A percentile compares a stretch with the other conserved stretches of the same genome.
Evolutionary conservation across 2,888 invertebrate species (phyloP).

Genomic region (Timandra comae): DNA sequence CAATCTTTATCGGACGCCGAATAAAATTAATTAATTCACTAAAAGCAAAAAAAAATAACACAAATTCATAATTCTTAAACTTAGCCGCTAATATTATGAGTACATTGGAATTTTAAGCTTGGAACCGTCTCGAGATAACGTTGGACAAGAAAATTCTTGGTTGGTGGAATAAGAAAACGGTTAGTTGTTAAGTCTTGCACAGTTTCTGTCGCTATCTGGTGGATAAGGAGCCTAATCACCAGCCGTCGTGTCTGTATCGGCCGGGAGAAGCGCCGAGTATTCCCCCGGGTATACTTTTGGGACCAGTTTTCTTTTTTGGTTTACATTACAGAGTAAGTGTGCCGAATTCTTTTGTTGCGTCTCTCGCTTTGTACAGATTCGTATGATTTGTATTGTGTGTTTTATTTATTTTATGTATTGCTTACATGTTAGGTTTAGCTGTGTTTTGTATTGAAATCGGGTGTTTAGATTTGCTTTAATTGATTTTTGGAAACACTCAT

Average conservation of each 20-base stretch:
- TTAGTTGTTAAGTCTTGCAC: conserved; percentile 77
- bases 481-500: too few relatives aligned
- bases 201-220: conserved; percentile 75
- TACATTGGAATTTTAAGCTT: conserved; percentile 66
- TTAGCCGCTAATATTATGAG: conserved; percentile 55
- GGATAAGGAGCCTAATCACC: conserved; percentile 77
- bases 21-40: background rate
- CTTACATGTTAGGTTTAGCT: conserved; percentile 5
- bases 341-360: conserved; percentile 72
- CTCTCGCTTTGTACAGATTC: conserved; percentile 62
- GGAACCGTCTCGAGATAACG: conserved; percentile 66
- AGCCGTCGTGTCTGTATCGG: conserved; percentile 75
- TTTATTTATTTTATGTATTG: conserved; percentile 31
- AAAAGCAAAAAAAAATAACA: conserved; percentile 11
- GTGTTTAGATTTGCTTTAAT: too few relatives aligned
- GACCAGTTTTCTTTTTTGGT: conserved; percentile 76
- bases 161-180: conserved; percentile 73
- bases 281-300: conserved; percentile 72
- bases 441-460: too few relatives aligned
- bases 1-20: too few relatives aligned
- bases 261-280: conserved; percentile 62
- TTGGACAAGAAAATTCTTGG: conserved; percentile 67
- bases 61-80: conserved; percentile 44
- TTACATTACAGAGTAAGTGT: conserved; percentile 74
- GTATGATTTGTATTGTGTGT: conserved; percentile 55